phyloP scores from a whole-genome alignment of 2,888 invertebrate genomes.

The Cryptus armator region DNA sequence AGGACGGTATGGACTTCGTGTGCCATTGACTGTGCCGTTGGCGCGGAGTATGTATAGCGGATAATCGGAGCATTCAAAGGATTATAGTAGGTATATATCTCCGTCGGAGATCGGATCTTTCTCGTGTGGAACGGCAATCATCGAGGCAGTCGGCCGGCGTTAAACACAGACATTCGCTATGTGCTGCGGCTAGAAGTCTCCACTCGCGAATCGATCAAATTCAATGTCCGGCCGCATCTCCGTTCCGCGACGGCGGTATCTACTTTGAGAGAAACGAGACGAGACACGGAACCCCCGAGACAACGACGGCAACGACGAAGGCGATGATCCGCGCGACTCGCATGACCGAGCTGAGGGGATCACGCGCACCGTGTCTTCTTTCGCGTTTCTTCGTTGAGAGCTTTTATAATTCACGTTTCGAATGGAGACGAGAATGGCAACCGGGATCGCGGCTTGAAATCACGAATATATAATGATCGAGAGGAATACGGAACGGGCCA shows the following conservation, averaged over 20 bases:
- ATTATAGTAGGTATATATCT: slow-evolving; percentile 58
- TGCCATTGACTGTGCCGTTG: slow-evolving; percentile 49
- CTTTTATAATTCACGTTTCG: slow-evolving; percentile 50
- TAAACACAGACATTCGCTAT: slow-evolving; percentile 63
- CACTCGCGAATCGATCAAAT: slow-evolving; percentile 63
- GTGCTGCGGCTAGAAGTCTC: slow-evolving; percentile 7
- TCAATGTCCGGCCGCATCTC: slow-evolving; percentile 57
- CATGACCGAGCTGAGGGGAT: slow-evolving; percentile 57
- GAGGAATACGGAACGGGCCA: slow-evolving; percentile 23
- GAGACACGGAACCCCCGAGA: neutral
- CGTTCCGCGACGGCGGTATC: slow-evolving; percentile 52
- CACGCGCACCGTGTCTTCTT: slow-evolving; percentile 11
- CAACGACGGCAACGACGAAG: slow-evolving; percentile 18
- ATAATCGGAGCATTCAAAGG: slow-evolving; percentile 60
- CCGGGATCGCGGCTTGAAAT: slow-evolving; percentile 47
- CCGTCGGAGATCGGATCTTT: slow-evolving; percentile 40
- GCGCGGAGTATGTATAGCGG: slow-evolving; percentile 13
- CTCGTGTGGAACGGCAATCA: slow-evolving; percentile 44
- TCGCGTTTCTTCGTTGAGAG: neutral
- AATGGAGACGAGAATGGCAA: neutral
- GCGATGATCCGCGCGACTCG: slow-evolving; percentile 56
- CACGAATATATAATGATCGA: slow-evolving; percentile 56
- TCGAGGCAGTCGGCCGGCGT: slow-evolving; percentile 48
- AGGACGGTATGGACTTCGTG: neutral
- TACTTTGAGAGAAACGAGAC: slow-evolving; percentile 57